These are phyloP conservation scores for Trididemnum miniatum DNA, from an alignment of 23 tunicate species.

Conservation along the genomic window DNA sequence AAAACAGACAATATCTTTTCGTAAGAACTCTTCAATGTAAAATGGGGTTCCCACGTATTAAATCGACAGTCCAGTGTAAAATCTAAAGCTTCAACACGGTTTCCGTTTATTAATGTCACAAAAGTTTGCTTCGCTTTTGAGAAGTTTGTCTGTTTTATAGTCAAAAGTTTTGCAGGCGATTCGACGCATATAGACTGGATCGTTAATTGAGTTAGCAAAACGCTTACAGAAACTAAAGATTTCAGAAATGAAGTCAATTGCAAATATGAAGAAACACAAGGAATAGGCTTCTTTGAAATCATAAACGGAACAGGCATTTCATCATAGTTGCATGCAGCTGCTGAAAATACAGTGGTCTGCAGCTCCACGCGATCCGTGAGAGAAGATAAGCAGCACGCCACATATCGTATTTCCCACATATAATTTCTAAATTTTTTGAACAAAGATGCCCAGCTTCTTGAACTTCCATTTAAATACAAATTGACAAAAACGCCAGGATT, in stretches of 20 bases:
- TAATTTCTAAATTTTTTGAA: slow-evolving; percentile 17
- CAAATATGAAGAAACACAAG: background rate
- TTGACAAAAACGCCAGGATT: background rate
- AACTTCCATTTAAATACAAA: slow-evolving; percentile 55
- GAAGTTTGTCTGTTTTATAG: background rate
- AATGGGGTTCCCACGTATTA: background rate
- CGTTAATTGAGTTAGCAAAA: background rate
- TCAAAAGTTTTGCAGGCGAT: background rate
- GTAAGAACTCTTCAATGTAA: background rate
- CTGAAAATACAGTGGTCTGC: slow-evolving; percentile 57
- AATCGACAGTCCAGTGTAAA: background rate
- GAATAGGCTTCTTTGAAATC: no score
- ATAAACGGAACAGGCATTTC: no score
- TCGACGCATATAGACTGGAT: background rate
- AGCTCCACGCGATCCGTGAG: slow-evolving; percentile 18
- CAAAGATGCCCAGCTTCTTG: slow-evolving; percentile 29
- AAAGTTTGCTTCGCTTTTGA: background rate
- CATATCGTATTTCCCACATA: slow-evolving; percentile 45
- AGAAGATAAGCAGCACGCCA: slow-evolving; percentile 34
- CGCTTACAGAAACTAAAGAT: background rate
- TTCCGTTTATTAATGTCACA: background rate
- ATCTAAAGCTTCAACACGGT: background rate
- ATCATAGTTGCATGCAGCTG: slow-evolving; percentile 41
- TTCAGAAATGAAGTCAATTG: background rate
- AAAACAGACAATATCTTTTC: background rate